Conservation (phyloP, 2,113 vertebrate species). For the Phaethornis superciliosus region DNA sequence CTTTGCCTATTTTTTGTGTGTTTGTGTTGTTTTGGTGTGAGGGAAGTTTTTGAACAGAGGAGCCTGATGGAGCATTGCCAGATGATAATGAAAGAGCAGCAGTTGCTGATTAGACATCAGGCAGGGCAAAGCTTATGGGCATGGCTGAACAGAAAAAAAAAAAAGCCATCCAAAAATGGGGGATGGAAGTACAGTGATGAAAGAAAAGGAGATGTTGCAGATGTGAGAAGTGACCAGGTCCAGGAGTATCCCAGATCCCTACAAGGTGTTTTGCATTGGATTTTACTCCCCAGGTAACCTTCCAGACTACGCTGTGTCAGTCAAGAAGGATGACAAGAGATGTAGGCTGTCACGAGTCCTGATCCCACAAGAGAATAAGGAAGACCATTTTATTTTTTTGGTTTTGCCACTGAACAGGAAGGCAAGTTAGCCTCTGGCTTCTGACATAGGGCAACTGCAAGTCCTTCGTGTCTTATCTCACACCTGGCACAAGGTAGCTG, state of each 20-base stretch:
- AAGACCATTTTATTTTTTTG: neutral
- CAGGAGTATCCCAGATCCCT: neutral
- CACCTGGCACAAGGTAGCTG: neutral
- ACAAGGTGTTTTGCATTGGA: rapidly evolving
- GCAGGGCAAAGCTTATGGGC: neutral
- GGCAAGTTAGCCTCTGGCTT: neutral
- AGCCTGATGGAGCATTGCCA: slow-evolving; percentile 8
- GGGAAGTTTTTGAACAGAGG: neutral
- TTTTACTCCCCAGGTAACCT: neutral
- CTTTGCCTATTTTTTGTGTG: neutral
- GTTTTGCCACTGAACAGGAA: neutral
- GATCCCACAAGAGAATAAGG: neutral
- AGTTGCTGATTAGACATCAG: neutral
- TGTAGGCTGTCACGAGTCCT: neutral
- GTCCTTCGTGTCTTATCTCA: neutral
- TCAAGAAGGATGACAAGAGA: neutral
- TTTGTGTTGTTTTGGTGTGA: neutral
- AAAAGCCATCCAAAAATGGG: neutral
- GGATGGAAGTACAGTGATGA: neutral
- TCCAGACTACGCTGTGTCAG: neutral
- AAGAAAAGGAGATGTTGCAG: neutral
- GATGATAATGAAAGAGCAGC: slow-evolving; percentile 15
- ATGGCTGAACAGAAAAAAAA: neutral
- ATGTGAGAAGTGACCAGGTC: neutral
- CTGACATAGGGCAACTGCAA: neutral